Base-by-base conservation (phyloP, 2,888 invertebrate species). In the Eupithecia subumbrata region DNA sequence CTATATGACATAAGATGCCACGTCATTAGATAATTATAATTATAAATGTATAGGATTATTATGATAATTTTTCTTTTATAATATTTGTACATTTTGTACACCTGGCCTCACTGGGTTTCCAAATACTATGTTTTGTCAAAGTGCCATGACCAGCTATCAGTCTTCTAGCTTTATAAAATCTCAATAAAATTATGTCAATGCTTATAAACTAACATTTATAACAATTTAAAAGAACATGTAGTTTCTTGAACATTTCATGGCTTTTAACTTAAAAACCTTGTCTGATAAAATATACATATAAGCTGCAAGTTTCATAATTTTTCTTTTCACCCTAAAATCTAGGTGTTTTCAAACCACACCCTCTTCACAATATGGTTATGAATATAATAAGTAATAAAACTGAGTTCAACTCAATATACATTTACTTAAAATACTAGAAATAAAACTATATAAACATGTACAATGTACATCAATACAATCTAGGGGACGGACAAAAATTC, bases 121-220 rank as follows among this genome's bases (percentile, higher is more conserved):
- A 71, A 72, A 68, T 73, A 75, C 76, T 72, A 52, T 18, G 71
- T 79, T 78, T 79, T 76, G 78, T 80, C 78, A 80, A 77, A 77
- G 78, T 77, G 75, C 76, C 78, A 81, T 87, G 87, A 89, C 89
- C 89, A 89, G 89, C 83, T 78, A 76, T 90, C 89, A 90, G 89
- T 89, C 90, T 92, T 92, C 82, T 85, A 89, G 87, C 83, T 83
- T 86, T 84, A 82, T 84, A 84, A 85, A 88, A 89, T 89, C 88
- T 87, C 87, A 88, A 75, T 80, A 82, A 80, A 81, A 86, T 81
- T 82, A 85, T 85, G 84, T 86, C 86, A 84, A 85, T 84, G 79
- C 81, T 84, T 88, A 85, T 66, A 76, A 79, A 75, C 76, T 76
- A 75, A 25, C 22, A 60, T 60, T 22, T 78, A 76, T 76, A 79